Conservation (phyloP, 1,140 invertebrate species). For the Agrypnia vestita region DNA sequence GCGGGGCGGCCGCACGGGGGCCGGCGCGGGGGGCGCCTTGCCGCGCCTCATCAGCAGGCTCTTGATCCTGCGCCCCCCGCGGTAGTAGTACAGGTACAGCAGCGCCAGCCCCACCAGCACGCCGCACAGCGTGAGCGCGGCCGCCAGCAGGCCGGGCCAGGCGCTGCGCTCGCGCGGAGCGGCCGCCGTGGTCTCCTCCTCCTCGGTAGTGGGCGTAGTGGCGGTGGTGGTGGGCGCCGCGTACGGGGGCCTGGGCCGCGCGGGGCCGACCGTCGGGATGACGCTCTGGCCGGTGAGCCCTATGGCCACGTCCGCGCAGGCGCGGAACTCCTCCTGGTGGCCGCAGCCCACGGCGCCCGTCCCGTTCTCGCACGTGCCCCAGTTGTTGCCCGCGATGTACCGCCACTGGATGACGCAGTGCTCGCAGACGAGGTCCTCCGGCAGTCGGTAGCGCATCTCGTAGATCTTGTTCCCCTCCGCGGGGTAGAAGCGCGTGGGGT, state of each 20-base stretch:
- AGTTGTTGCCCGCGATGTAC: slow-evolving; percentile 87
- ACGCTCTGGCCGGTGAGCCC: slow-evolving; percentile 63
- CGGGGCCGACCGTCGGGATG: slow-evolving; percentile 65
- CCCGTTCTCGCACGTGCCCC: slow-evolving; percentile 83
- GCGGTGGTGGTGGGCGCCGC: slow-evolving; percentile 65
- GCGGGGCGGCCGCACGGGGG: slow-evolving; percentile 63
- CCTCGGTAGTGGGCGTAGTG: slow-evolving; percentile 64
- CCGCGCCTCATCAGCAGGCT: slow-evolving; percentile 64
- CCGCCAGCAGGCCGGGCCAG: slow-evolving; percentile 65
- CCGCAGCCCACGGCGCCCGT: slow-evolving; percentile 86
- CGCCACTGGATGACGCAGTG: slow-evolving; percentile 89
- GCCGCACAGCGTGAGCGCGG: slow-evolving; percentile 65
- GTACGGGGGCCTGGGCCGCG: slow-evolving; percentile 64
- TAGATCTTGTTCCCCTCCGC: slow-evolving; percentile 81
- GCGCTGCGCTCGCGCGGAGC: neutral
- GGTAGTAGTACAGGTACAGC: slow-evolving; percentile 71
- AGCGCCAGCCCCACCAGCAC: slow-evolving; percentile 65
- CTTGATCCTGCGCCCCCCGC: slow-evolving; percentile 69
- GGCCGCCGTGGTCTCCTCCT: neutral
- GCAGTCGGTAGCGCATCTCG: slow-evolving; percentile 79
- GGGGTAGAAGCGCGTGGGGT: slow-evolving; percentile 82
- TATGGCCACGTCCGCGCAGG: slow-evolving; percentile 88
- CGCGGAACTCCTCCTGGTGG: slow-evolving; percentile 89
- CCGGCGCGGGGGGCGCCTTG: slow-evolving; percentile 59
- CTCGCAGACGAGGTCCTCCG: slow-evolving; percentile 79